A percentile compares a stretch with the other conserved stretches of the same genome.
Conservation (phyloP, 2,888 invertebrate genomes). For the Andricus curvator region DNA sequence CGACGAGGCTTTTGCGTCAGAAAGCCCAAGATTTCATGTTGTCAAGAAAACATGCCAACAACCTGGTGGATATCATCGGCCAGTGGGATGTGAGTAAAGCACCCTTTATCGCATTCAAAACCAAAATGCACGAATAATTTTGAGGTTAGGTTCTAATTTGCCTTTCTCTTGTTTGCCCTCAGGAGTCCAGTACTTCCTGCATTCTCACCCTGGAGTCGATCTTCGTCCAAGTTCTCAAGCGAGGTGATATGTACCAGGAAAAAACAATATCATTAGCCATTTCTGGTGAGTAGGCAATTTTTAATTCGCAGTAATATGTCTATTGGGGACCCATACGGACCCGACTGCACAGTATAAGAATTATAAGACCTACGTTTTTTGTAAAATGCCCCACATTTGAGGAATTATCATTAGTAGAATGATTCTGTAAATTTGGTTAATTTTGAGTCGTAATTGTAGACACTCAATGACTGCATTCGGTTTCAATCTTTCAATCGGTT, state of each 20-base stretch:
- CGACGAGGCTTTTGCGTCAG: conserved; percentile 83
- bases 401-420: background rate
- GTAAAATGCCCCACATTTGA: background rate
- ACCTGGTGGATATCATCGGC: conserved; percentile 84
- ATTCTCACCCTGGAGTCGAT: conserved; percentile 86
- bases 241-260: conserved; percentile 84
- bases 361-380: background rate
- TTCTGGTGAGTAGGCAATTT: conserved; percentile 63
- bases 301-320: background rate
- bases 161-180: conserved; percentile 38
- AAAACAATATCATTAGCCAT: conserved; percentile 70
- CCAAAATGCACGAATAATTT: conserved; percentile 32
- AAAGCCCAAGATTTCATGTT: conserved; percentile 87
- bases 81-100: conserved; percentile 82
- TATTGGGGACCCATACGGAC: conserved; percentile 7
- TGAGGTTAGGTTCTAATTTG: conserved; percentile 60
- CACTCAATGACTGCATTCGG: background rate
- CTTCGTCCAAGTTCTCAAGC: conserved; percentile 84
- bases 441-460: background rate
- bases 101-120: background rate
- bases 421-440: background rate
- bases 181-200: conserved; percentile 79
- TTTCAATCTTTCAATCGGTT: background rate
- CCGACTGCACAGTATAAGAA: background rate
- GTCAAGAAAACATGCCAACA: conserved; percentile 83